Percentiles rank a stretch among this genome's conserved stretches.
phyloP scores from a whole-genome alignment of 2,888 invertebrate species.

The Aelia acuminata region DNA sequence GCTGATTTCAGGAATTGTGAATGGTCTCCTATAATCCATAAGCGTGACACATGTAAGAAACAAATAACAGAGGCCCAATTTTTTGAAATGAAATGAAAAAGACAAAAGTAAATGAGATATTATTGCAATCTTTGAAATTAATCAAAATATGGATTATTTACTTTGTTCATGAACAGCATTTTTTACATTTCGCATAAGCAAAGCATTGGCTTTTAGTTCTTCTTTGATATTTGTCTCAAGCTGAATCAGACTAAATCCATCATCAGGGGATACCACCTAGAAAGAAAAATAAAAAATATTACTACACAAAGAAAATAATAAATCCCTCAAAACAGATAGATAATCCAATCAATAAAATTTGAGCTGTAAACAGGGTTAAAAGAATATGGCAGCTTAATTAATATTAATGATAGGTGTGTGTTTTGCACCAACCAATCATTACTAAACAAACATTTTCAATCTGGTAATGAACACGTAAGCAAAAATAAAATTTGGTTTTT shows the following conservation, averaged over 20 bases:
- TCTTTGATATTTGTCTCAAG: conserved; percentile 71
- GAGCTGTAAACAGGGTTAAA: no score
- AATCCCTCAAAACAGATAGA: background rate
- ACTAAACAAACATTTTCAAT: no score
- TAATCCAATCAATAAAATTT: background rate
- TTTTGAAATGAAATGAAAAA: background rate
- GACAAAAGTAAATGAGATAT: background rate
- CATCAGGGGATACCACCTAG: conserved; percentile 61
- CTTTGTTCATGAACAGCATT: conserved; percentile 68
- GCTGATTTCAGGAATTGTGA: no score
- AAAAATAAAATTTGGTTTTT: no score
- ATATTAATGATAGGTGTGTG: no score
- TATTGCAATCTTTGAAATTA: background rate
- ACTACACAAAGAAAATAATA: background rate
- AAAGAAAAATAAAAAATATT: conserved; percentile 37
- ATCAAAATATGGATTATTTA: conserved; percentile 52
- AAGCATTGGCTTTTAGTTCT: conserved; percentile 71
- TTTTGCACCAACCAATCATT: no score
- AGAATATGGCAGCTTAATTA: no score
- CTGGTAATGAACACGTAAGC: no score
- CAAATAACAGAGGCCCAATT: no score
- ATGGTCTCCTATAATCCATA: no score
- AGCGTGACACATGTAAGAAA: no score
- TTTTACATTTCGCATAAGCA: conserved; percentile 70
- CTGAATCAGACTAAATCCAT: conserved; percentile 67